Base-by-base conservation (phyloP, 2,888 invertebrate genomes). In the Phortica okadai region DNA sequence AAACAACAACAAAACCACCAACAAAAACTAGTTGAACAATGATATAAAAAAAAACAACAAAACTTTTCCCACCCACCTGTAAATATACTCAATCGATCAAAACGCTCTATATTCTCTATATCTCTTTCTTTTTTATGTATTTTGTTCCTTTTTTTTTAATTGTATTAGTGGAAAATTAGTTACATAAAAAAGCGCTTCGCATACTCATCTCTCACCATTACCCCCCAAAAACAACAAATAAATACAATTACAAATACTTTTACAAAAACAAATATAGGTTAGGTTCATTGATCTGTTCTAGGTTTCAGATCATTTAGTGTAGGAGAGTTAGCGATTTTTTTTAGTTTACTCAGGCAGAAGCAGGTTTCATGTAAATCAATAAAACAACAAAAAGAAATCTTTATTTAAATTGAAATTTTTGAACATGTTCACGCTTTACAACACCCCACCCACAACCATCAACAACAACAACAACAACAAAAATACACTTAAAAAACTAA, bases 101-200 rank as follows among this genome's bases (percentile, higher is more conserved):
- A 78, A 67, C 50, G 56, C 67, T 74, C 56, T 50, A 21, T 74
- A 50, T 74, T 54, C 59, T 59, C 70, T 25, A n/a, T 70, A 11
- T 56, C 33, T 70, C 70, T 50, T n/a, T 72, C 41, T 21, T 78
- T 75, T 80, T 82, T 83, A 78, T 86, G 85, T 82, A 82, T 80
- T 76, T 85, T 84, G 82, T 79, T 81, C 81, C 58, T 41, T 41
- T 45, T 73, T 56, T 42, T 50, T 74, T 74, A 74, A 79, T 76
- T 74, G 54, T 80, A 78, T 80, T 83, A 84, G 83, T 86, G 83
- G 82, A 89, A 84, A 82, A 83, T 33, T 33, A 85, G 80, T 81
- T 83, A 86, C 84, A 89, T 83, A 86, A 85, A 83, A 82, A 74
- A 83, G 83, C 79, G 89, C 89, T 90, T 90, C 81, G 88, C 90